phyloP scores from a whole-genome alignment of 2,797 vertebrate genomes.

The Hippoglossus hippoglossus region DNA sequence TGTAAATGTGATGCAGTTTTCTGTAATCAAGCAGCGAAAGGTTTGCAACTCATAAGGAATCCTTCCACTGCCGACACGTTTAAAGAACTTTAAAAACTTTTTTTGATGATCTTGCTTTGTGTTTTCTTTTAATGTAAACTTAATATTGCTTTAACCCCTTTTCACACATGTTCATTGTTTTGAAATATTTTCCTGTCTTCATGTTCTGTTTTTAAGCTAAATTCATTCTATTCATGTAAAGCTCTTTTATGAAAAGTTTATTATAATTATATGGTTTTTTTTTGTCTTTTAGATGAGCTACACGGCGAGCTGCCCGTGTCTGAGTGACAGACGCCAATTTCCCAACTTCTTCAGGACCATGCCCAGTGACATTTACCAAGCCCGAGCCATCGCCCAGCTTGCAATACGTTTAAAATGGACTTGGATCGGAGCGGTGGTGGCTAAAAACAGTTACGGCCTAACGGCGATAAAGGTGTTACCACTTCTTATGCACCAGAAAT shows the following conservation, averaged over 20 bases:
- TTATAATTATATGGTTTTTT: background rate
- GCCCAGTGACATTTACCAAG: constrained; percentile 82
- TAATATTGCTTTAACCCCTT: too few relatives aligned
- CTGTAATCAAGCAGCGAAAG: too few relatives aligned
- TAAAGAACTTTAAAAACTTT: too few relatives aligned
- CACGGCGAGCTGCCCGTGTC: constrained; percentile 74
- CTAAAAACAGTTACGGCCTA: constrained; percentile 80
- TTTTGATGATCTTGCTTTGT: too few relatives aligned
- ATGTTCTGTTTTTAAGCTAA: too few relatives aligned
- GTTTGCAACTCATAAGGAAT: too few relatives aligned
- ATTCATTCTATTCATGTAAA: too few relatives aligned
- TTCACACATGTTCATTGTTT: too few relatives aligned
- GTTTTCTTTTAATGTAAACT: too few relatives aligned
- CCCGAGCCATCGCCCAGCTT: constrained; percentile 76
- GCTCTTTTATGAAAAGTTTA: background rate
- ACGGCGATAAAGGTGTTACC: constrained; percentile 71
- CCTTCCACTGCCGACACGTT: too few relatives aligned
- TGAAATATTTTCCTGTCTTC: too few relatives aligned
- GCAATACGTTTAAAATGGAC: constrained; percentile 80
- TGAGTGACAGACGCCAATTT: constrained; percentile 66
- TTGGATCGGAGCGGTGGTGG: constrained; percentile 80
- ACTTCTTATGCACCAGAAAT: background rate
- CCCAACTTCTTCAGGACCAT: constrained; percentile 81
- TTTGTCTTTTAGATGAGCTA: constrained; percentile 80
- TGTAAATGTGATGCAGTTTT: background rate